These are phyloP conservation scores for Crocodylus rhombifer DNA, from an alignment of 2,797 vertebrate genomes.

Conservation along the genomic window DNA sequence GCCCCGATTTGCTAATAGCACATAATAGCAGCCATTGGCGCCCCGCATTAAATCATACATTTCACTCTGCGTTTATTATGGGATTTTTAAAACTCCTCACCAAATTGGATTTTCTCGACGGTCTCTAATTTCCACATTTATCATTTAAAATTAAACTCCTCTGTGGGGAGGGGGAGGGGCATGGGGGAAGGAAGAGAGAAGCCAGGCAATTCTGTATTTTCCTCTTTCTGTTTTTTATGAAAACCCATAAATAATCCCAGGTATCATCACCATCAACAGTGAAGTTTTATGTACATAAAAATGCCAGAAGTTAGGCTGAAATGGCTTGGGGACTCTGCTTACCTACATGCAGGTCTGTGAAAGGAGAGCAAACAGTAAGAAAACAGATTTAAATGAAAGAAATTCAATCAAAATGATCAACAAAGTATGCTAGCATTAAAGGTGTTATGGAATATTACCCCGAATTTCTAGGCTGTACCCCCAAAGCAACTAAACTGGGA, in stretches of 20 bases:
- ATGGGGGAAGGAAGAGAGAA: slow-evolving; percentile 69
- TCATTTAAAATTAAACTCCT: slow-evolving; percentile 96
- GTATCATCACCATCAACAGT: slow-evolving; percentile 73
- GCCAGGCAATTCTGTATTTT: slow-evolving; percentile 77
- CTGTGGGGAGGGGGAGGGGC: slow-evolving; percentile 76
- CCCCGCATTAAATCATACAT: slow-evolving; percentile 92
- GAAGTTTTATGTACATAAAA: slow-evolving; percentile 61
- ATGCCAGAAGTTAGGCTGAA: slow-evolving; percentile 64
- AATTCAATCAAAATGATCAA: slow-evolving; percentile 61
- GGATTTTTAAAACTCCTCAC: slow-evolving; percentile 89
- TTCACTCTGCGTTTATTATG: slow-evolving; percentile 88
- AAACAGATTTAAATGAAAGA: slow-evolving; percentile 67
- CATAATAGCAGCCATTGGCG: slow-evolving; percentile 91
- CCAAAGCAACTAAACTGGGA: background rate
- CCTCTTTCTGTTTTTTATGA: slow-evolving; percentile 78
- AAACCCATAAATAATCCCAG: slow-evolving; percentile 83
- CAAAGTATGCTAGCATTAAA: slow-evolving; percentile 27
- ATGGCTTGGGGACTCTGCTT: slow-evolving; percentile 53
- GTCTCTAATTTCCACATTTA: slow-evolving; percentile 97
- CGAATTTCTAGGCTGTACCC: background rate
- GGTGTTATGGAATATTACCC: slow-evolving; percentile 21
- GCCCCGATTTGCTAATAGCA: slow-evolving; percentile 92
- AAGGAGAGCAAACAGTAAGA: slow-evolving; percentile 40
- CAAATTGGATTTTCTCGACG: slow-evolving; percentile 95
- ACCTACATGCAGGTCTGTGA: slow-evolving; percentile 49